A percentile compares a stretch with the other conserved stretches of the same genome.
phyloP scores from a whole-genome alignment of 2,797 vertebrate genomes.

The Neosilurus hyrtlii region DNA sequence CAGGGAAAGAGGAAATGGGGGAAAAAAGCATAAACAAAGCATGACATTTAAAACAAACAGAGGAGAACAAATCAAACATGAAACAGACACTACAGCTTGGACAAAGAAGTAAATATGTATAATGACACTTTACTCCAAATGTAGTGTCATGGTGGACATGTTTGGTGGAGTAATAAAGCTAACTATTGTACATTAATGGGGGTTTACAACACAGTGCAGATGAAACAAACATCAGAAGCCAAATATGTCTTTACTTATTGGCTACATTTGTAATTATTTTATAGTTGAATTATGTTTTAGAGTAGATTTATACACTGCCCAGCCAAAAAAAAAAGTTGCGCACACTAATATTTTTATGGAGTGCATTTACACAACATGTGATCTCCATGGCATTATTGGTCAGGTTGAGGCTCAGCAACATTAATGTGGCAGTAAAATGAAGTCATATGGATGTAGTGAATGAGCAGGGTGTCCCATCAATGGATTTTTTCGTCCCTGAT shows the following conservation, averaged over 20 bases:
- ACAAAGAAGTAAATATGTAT: neutral
- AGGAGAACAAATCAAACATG: conserved; percentile 55
- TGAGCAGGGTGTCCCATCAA: too few species aligned
- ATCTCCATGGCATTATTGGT: too few species aligned
- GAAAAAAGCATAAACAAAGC: conserved; percentile 52
- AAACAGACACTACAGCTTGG: neutral
- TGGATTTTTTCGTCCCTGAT: too few species aligned
- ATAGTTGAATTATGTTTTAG: neutral
- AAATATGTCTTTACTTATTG: neutral
- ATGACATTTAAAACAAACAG: conserved; percentile 46
- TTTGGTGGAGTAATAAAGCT: neutral
- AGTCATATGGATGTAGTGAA: too few species aligned
- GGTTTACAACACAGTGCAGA: neutral
- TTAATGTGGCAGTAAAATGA: too few species aligned
- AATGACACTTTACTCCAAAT: conserved; percentile 3
- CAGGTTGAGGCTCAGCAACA: too few species aligned
- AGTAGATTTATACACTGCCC: neutral
- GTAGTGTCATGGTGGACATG: neutral
- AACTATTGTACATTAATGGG: too few species aligned
- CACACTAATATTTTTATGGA: too few species aligned
- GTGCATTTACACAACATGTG: too few species aligned
- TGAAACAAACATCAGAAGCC: neutral
- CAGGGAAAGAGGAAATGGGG: conserved; percentile 59
- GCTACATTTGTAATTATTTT: neutral
- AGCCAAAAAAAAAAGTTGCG: too few species aligned